A percentile compares a stretch with the other conserved stretches of the same genome.
Evolutionary conservation across 2,888 invertebrate genomes (phyloP).

Genomic region (Bruchidius siliquastri): DNA sequence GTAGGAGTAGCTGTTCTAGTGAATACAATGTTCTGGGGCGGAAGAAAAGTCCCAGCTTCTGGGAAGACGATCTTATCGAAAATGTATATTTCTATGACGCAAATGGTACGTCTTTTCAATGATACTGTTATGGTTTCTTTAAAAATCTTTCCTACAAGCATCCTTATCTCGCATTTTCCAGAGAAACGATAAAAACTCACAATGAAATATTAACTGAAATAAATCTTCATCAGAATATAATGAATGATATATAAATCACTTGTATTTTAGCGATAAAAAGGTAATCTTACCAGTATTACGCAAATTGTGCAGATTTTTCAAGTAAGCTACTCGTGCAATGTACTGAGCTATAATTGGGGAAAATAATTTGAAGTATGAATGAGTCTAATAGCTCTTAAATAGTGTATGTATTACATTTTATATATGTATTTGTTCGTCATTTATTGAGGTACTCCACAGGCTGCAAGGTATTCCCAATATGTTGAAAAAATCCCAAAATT

Average conservation of each 20-base stretch:
- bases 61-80: too few relatives aligned
- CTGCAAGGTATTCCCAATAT: too few relatives aligned
- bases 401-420: too few relatives aligned
- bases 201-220: not conserved
- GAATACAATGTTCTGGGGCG: too few relatives aligned
- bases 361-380: too few relatives aligned
- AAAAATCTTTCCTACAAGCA: not conserved
- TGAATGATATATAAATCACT: not conserved
- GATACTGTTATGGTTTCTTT: not conserved
- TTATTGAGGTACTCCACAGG: too few relatives aligned
- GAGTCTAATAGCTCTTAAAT: too few relatives aligned
- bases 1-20: too few relatives aligned
- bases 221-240: not conserved
- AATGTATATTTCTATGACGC: not conserved
- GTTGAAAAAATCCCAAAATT: too few relatives aligned
- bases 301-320: not conserved
- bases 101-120: not conserved
- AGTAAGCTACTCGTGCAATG: not conserved
- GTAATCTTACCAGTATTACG: not conserved
- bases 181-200: not conserved
- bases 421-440: too few relatives aligned
- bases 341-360: too few relatives aligned
- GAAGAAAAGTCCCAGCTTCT: too few relatives aligned
- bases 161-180: not conserved
- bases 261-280: not conserved